These are phyloP conservation scores for Poecilia velifera DNA, from an alignment of 2,797 vertebrate genomes.

Conservation along the genomic window DNA sequence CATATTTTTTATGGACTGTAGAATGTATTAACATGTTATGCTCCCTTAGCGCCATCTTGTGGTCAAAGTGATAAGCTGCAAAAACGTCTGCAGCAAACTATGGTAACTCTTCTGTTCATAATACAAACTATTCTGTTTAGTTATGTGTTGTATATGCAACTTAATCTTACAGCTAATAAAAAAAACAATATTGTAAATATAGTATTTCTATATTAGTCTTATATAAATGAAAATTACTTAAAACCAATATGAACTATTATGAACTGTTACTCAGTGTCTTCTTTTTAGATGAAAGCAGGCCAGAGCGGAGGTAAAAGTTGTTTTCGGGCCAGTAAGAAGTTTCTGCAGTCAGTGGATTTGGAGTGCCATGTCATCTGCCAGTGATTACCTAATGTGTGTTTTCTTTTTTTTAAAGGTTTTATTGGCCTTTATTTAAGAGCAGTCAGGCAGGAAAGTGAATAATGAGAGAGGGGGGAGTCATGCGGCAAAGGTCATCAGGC, in stretches of 20 bases:
- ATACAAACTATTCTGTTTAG: neutral
- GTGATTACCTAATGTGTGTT: neutral
- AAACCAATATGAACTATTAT: no score
- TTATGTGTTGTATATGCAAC: neutral
- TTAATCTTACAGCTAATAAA: neutral
- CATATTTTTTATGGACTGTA: neutral
- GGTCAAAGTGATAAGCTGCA: conserved; percentile 30
- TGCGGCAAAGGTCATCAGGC: no score
- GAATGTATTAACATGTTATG: conserved; percentile 34
- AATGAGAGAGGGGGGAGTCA: no score
- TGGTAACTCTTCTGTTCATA: neutral
- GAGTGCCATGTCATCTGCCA: neutral
- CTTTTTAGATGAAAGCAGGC: neutral
- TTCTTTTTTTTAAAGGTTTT: no score
- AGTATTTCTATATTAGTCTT: no score
- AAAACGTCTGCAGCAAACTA: neutral
- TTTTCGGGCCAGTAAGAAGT: neutral
- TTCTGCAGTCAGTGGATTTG: neutral
- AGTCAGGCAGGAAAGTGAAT: no score
- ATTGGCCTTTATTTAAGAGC: no score
- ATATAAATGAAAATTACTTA: neutral
- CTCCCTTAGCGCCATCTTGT: conserved; percentile 68
- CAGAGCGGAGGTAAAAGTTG: neutral
- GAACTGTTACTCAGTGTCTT: neutral
- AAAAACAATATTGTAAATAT: neutral